These are phyloP conservation scores for Micromussa lordhowensis DNA, from an alignment of 92 coral and sea anemone genomes.

Conservation along the genomic window DNA sequence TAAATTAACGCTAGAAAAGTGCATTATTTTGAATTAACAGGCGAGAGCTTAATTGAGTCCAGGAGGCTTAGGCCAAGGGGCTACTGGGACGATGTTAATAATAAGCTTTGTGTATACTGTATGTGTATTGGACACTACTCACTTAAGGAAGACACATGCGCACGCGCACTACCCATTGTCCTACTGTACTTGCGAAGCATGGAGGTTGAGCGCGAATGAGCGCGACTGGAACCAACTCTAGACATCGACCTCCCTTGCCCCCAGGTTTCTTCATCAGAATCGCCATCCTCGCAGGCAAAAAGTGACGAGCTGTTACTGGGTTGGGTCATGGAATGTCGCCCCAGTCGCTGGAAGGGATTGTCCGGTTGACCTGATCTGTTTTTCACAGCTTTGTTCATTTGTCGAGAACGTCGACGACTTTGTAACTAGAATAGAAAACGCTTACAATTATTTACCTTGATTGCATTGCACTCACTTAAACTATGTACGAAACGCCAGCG, in stretches of 20 bases:
- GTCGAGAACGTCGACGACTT: slow-evolving; percentile 28
- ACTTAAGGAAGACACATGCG: slow-evolving; percentile 32
- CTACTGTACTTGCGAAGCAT: slow-evolving; percentile 36
- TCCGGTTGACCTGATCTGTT: slow-evolving; percentile 52
- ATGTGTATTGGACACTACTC: background rate
- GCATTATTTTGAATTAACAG: background rate
- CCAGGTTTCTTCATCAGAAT: slow-evolving; percentile 52
- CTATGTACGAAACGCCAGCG: no score
- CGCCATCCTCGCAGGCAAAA: slow-evolving; percentile 19
- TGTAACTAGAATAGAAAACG: slow-evolving; percentile 8
- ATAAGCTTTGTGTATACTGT: background rate
- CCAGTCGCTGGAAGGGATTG: slow-evolving; percentile 35
- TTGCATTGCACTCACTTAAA: no score
- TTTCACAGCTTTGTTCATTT: slow-evolving; percentile 20
- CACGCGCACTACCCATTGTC: slow-evolving; percentile 25
- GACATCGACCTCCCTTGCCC: slow-evolving; percentile 1
- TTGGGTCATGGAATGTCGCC: slow-evolving; percentile 1
- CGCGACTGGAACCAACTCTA: slow-evolving; percentile 48
- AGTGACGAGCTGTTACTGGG: slow-evolving; percentile 44
- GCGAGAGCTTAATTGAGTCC: background rate
- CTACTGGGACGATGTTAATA: background rate
- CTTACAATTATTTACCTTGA: no score
- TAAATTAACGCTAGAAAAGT: background rate
- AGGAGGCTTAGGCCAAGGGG: no score
- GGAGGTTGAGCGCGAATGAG: no score